These are phyloP conservation scores for Nansenia antarctica DNA, from an alignment of 2,113 vertebrate genomes.

Conservation along the genomic window DNA sequence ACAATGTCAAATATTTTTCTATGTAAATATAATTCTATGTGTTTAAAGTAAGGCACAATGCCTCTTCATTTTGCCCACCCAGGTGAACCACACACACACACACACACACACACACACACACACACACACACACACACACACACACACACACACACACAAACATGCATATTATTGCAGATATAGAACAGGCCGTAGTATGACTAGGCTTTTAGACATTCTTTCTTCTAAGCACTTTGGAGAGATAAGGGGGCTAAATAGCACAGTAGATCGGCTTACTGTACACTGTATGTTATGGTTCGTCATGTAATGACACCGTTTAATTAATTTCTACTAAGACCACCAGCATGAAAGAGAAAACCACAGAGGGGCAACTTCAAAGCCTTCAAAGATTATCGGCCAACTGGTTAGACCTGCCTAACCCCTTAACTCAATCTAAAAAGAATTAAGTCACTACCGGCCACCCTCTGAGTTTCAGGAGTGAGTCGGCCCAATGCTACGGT, in stretches of 20 bases:
- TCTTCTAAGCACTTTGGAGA: slow-evolving; percentile 35
- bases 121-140: background rate
- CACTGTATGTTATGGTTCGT: slow-evolving; percentile 42
- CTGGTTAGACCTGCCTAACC: background rate
- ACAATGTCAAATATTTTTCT: slow-evolving; percentile 23
- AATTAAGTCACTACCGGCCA: too few species aligned
- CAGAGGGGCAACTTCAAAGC: slow-evolving; percentile 35
- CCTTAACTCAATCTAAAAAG: background rate
- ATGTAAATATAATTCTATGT: slow-evolving; percentile 32
- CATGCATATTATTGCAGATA: too few species aligned
- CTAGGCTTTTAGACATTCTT: slow-evolving; percentile 39
- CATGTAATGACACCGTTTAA: slow-evolving; percentile 52
- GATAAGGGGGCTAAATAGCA: slow-evolving; percentile 50
- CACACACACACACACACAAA: background rate
- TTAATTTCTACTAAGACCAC: slow-evolving; percentile 52
- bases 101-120: background rate
- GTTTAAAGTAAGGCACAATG: slow-evolving; percentile 24
- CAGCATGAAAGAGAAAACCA: slow-evolving; percentile 33
- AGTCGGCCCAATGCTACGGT: too few species aligned
- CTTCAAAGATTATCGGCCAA: slow-evolving; percentile 38
- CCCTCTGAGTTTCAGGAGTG: too few species aligned
- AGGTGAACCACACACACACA: slow-evolving; percentile 4
- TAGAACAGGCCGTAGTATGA: background rate
- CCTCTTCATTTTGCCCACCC: slow-evolving; percentile 35
- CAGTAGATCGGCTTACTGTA: slow-evolving; percentile 31